phyloP scores from a whole-genome alignment of 1,140 invertebrate species.

The Zaprionus inermis region DNA sequence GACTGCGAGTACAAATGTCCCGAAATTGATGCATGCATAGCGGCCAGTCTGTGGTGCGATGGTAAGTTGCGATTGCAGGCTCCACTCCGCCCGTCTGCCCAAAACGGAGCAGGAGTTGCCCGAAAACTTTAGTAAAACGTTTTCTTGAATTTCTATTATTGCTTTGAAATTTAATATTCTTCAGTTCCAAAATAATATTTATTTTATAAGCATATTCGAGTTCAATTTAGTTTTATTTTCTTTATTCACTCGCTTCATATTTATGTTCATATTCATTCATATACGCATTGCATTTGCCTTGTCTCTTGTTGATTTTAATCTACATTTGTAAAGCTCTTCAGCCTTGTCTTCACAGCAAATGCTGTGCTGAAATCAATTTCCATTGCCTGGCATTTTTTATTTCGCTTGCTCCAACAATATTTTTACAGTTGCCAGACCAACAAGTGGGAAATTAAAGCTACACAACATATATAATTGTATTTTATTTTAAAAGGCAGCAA shows the following conservation, averaged over 20 bases:
- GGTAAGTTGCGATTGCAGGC: constrained; percentile 85
- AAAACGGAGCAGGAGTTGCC: constrained; percentile 16
- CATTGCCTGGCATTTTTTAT: neutral
- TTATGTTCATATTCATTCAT: neutral
- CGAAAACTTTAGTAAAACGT: neutral
- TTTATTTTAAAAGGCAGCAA: too few species aligned
- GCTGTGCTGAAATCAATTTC: neutral
- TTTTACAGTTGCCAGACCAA: neutral
- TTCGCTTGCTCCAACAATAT: neutral
- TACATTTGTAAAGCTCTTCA: neutral
- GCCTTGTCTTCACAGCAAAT: neutral
- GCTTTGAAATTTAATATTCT: neutral
- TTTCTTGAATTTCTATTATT: neutral
- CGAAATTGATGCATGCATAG: constrained; percentile 95
- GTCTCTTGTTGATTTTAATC: constrained; percentile 1
- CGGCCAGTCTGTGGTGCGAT: constrained; percentile 93
- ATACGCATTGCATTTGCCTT: neutral
- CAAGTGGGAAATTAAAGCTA: neutral
- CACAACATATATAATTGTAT: neutral
- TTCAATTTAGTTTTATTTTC: neutral
- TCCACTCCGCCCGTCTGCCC: neutral
- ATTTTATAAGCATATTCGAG: neutral
- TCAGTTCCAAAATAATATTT: neutral
- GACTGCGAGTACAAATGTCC: constrained; percentile 92
- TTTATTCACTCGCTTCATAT: neutral